phyloP scores from a whole-genome alignment of 2,888 invertebrate genomes.

The Belgica antarctica region DNA sequence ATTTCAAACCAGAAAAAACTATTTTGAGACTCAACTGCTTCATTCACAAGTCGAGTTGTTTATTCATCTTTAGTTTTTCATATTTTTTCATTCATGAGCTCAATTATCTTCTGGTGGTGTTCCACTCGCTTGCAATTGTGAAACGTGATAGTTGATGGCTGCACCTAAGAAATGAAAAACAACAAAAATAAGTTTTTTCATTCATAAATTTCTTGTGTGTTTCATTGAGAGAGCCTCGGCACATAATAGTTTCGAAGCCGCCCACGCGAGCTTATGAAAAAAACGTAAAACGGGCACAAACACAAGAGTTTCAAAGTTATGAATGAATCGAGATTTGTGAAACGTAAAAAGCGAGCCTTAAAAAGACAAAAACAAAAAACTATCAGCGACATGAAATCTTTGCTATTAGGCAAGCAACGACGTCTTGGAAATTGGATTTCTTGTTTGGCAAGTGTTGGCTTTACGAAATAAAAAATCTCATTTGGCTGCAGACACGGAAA shows the following conservation, averaged over 20 bases:
- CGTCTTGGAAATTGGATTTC: slow-evolving; percentile 6
- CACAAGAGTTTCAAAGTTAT: slow-evolving; percentile 34
- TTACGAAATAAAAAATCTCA: background rate
- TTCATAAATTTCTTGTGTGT: slow-evolving; percentile 38
- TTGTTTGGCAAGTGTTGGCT: background rate
- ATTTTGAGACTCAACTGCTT: no score
- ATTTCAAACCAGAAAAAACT: no score
- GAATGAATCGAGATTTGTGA: slow-evolving; percentile 28
- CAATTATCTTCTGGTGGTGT: slow-evolving; percentile 16
- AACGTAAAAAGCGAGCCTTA: background rate
- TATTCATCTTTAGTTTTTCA: slow-evolving; percentile 1
- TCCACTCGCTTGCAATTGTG: slow-evolving; percentile 25
- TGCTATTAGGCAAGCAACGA: slow-evolving; percentile 11
- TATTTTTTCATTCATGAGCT: slow-evolving; percentile 1
- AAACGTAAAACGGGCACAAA: slow-evolving; percentile 18
- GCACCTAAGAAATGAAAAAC: slow-evolving; percentile 20
- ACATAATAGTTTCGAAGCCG: slow-evolving; percentile 39
- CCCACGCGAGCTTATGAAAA: slow-evolving; percentile 33
- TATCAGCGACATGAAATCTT: slow-evolving; percentile 6
- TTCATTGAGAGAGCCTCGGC: slow-evolving; percentile 30
- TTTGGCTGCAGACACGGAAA: slow-evolving; percentile 21
- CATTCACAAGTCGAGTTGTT: slow-evolving; percentile 15
- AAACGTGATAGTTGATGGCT: slow-evolving; percentile 33
- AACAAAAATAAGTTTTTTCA: slow-evolving; percentile 38
- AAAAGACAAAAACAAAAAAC: no score